These are phyloP conservation scores for Ochropacha duplaris DNA, from an alignment of 2,888 invertebrate species.

Conservation along the genomic window DNA sequence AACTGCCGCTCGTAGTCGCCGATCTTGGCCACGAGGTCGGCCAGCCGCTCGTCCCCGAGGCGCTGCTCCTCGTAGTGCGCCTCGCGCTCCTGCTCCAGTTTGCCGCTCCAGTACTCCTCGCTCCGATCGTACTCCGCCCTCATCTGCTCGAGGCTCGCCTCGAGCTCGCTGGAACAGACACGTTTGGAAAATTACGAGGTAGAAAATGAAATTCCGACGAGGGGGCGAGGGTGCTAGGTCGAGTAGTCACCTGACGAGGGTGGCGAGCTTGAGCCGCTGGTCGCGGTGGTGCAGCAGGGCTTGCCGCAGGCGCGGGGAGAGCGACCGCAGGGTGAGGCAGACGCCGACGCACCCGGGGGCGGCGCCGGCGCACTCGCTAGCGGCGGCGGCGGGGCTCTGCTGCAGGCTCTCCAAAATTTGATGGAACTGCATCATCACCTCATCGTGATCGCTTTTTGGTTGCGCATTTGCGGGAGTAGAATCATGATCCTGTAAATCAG, in stretches of 20 bases:
- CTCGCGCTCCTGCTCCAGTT: slow-evolving; percentile 90
- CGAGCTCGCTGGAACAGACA: slow-evolving; percentile 83
- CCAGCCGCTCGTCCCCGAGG: slow-evolving; percentile 89
- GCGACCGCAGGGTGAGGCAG: not conserved
- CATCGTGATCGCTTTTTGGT: not conserved
- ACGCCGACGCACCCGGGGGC: slow-evolving; percentile 7
- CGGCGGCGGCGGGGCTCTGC: slow-evolving; percentile 6
- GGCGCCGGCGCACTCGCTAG: slow-evolving; percentile 11
- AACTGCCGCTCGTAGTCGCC: slow-evolving; percentile 92
- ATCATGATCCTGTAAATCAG: not conserved
- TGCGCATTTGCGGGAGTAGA: not conserved
- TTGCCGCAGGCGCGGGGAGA: slow-evolving; percentile 10
- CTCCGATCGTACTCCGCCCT: slow-evolving; percentile 91
- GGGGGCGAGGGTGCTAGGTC: not conserved
- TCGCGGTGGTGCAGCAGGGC: slow-evolving; percentile 50
- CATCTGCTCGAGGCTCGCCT: slow-evolving; percentile 88
- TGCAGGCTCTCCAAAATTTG: slow-evolving; percentile 21
- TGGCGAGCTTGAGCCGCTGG: slow-evolving; percentile 53
- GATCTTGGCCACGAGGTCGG: slow-evolving; percentile 88
- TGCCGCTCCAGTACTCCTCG: slow-evolving; percentile 93
- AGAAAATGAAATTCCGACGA: not conserved
- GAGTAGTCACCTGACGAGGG: slow-evolving; percentile 53
- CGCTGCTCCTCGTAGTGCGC: slow-evolving; percentile 89
- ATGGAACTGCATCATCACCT: not conserved
- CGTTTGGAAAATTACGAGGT: not conserved